Evolutionary conservation across 2,888 invertebrate genomes (phyloP), one percentile per base, ranked within the genome.

Genomic region (Dryocosmus kuriphilus): DNA sequence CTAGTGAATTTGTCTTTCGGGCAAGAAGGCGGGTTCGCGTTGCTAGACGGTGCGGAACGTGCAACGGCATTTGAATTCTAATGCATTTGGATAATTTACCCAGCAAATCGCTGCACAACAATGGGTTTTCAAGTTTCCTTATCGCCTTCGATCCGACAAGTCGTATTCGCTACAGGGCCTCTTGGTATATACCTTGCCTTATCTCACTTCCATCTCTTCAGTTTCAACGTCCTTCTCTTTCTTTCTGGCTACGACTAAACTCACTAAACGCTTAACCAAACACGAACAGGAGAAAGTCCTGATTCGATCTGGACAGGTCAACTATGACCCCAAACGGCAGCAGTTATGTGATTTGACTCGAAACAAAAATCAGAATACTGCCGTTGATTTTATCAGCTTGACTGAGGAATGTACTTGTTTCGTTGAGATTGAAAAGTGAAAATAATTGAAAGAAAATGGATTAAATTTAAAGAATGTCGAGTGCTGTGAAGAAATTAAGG

Each of bases 111-210:
- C 27, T 60, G 65, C 74, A 60, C 62, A 77, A 77, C 77, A 80
- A 80, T 77, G 35, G 71, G 35, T 76, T 78, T 77, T 74, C 62
- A 80, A 76, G 74, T 80, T 80, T 73, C 62, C 75, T 76, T 80
- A 77, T 77, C 76, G 51, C 67, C 35, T 41, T 60, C 11, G 62
- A 80, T 80, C 80, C 76, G 67, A 67, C 78, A 67, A 76, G 67
- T 79, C 76, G 73, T 71, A 75, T 46, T 62, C 57, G 32, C 61
- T 32, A 32, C n/a, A 63, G n/a, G n/a, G 63, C 63, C 63, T 35
- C 63, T n/a, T 22, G 35, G n/a, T 22, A 62, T 32, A 24, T 27
- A 57, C 57, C 14, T 57, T 27, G 9, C 11, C 63, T n/a, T 62
- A 62, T 32, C 63, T 63, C 63, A 63, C 63, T 63, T 63, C 57